Base-by-base conservation (phyloP, 2,888 invertebrate genomes). In the Flexamia atlantica region DNA sequence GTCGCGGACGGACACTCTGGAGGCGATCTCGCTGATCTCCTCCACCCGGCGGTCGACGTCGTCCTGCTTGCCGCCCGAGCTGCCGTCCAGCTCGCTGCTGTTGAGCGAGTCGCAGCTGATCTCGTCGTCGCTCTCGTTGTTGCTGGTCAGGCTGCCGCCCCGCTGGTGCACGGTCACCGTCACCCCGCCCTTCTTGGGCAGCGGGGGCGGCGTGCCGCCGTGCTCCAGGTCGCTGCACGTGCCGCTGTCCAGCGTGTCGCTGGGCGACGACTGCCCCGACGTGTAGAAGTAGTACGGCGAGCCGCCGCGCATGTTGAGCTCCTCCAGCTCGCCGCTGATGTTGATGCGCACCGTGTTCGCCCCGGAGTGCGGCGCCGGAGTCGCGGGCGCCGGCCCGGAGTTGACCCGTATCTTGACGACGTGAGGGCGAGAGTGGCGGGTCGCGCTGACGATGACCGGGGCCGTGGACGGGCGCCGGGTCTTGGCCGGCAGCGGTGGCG, bases 161-260 rank as follows among this genome's bases (percentile, higher is more conserved):
- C 82, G n/a, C 70, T 74, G 82, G 74, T 83, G 82, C 84, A n/a
- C 89, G 88, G 76, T 89, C 89, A 83, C 84, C 4, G 83, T 88
- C 87, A 83, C 83, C 10, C 92, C 90, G 46, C 91, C 92, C 89
- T 94, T 94, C 91, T 94, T 94, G 87, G 93, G 93, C 25, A 93
- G 92, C 85, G 94, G 90, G 0, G 95, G 94, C 4, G 93, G 93
- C 82, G 95, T 94, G 28, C 94, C 95, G 74, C 87, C 87, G 57
- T 94, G 93, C 88, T 96, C 96, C 88, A 96, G 91, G 90, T 96
- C 96, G 89, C 96, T 96, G 90, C 96, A 96, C 46, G 96, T 96
- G 70, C 96, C 96, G 84, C 96, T 96, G 90, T 96, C 96, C 86
- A 96, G 89, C 0, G 96, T 96, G 88, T 96, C 96, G 88, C 94